Conservation (phyloP, 1,140 invertebrate species). For the Berghia stephanieae region DNA sequence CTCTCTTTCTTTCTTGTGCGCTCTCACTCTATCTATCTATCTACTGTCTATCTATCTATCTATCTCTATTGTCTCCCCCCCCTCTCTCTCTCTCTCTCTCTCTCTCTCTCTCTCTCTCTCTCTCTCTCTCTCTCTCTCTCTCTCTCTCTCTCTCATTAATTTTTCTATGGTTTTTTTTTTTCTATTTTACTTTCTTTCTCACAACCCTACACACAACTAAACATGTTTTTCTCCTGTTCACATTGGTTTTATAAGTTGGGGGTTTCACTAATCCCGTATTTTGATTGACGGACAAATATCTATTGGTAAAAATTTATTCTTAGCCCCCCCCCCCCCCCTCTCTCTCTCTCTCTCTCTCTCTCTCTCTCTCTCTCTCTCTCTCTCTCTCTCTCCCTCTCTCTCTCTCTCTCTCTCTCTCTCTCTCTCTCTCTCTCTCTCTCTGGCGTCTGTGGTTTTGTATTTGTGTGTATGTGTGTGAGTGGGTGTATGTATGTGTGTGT, state of each 20-base stretch:
- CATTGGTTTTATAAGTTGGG: too few species aligned
- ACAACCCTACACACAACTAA: too few species aligned
- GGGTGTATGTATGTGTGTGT: too few species aligned
- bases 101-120: slow-evolving; percentile 21
- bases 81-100: slow-evolving; percentile 20
- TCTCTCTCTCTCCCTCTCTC: background rate
- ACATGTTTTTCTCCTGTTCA: too few species aligned
- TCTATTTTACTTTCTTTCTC: too few species aligned
- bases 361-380: slow-evolving; percentile 6
- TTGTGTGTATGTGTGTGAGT: too few species aligned
- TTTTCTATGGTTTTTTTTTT: too few species aligned
- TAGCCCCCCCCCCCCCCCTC: background rate
- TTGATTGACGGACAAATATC: too few species aligned
- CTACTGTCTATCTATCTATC: slow-evolving; percentile 11
- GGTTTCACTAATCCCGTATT: too few species aligned
- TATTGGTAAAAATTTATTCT: too few species aligned
- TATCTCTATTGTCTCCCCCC: background rate
- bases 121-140: slow-evolving; percentile 19
- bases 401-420: background rate
- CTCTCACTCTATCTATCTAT: slow-evolving; percentile 12
- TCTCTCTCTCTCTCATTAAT: slow-evolving; percentile 10
- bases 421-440: slow-evolving; percentile 12
- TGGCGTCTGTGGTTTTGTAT: background rate
- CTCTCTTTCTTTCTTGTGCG: background rate
- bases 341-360: slow-evolving; percentile 16